Percentiles rank a stretch among this genome's conserved stretches.
Evolutionary conservation across 2,888 invertebrate genomes (phyloP).

Genomic region (Calliopum simillimum): DNA sequence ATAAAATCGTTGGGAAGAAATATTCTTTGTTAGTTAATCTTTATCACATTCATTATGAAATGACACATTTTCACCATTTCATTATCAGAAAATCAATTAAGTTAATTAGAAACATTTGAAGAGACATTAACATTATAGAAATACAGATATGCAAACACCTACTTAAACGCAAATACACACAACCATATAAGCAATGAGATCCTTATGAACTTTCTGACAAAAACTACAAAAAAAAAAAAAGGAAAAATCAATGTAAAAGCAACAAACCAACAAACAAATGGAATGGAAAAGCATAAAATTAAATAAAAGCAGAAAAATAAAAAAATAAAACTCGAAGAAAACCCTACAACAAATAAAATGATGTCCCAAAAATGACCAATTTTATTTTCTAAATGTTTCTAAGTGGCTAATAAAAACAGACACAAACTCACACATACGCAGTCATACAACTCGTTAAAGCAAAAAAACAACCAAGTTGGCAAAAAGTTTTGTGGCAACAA

Average conservation of each 20-base stretch:
- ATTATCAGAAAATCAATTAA: background rate
- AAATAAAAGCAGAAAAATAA: background rate
- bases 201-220: background rate
- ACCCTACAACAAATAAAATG: background rate
- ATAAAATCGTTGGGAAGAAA: too few species aligned
- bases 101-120: conserved; percentile 2
- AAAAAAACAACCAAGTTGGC: background rate
- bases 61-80: background rate
- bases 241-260: background rate
- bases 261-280: background rate
- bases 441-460: background rate
- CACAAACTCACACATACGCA: too few species aligned
- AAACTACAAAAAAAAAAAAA: background rate
- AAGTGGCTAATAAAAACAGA: background rate
- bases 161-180: conserved; percentile 1
- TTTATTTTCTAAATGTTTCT: conserved; percentile 2
- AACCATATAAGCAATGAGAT: background rate
- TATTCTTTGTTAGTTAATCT: too few species aligned
- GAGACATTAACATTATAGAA: background rate
- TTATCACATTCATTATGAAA: too few species aligned
- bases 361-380: background rate
- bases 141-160: background rate
- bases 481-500: background rate
- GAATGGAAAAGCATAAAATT: conserved; percentile 4
- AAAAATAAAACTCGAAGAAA: background rate